Conservation (phyloP, 2,888 invertebrate genomes). For the Bembecia ichneumoniformis region DNA sequence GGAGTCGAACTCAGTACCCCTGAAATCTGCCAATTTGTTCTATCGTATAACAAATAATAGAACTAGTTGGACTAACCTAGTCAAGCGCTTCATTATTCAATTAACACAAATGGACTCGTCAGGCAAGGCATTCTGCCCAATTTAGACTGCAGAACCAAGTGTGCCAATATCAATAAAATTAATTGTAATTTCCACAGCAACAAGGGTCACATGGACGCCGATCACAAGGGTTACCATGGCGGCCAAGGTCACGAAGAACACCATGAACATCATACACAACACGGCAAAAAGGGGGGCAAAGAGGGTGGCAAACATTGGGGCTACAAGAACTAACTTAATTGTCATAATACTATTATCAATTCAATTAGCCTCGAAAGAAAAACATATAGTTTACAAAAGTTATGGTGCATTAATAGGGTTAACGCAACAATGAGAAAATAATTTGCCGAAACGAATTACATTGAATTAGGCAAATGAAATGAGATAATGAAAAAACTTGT, state of each 20-base stretch:
- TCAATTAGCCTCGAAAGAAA: too few species aligned
- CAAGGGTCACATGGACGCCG: slow-evolving; percentile 76
- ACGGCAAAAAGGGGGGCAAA: slow-evolving; percentile 74
- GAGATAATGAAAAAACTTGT: background rate
- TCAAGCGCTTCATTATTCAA: too few species aligned
- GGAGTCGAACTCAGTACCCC: too few species aligned
- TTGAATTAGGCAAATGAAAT: background rate
- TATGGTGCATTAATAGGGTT: too few species aligned
- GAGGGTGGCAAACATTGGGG: slow-evolving; percentile 68
- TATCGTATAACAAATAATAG: too few species aligned
- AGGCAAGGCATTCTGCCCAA: too few species aligned
- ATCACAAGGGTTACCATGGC: slow-evolving; percentile 75
- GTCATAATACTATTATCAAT: too few species aligned
- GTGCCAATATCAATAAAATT: background rate
- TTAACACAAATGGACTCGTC: too few species aligned
- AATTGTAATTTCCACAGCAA: slow-evolving; percentile 47
- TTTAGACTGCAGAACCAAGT: background rate
- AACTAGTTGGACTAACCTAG: too few species aligned
- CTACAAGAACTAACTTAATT: slow-evolving; percentile 36
- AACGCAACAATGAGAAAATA: too few species aligned
- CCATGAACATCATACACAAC: slow-evolving; percentile 69
- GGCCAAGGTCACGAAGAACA: slow-evolving; percentile 76
- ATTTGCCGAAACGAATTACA: background rate
- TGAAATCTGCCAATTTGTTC: too few species aligned
- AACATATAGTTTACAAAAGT: too few species aligned